Conservation (phyloP, 2,888 invertebrate genomes). For the Drosophila kambysellisi region DNA sequence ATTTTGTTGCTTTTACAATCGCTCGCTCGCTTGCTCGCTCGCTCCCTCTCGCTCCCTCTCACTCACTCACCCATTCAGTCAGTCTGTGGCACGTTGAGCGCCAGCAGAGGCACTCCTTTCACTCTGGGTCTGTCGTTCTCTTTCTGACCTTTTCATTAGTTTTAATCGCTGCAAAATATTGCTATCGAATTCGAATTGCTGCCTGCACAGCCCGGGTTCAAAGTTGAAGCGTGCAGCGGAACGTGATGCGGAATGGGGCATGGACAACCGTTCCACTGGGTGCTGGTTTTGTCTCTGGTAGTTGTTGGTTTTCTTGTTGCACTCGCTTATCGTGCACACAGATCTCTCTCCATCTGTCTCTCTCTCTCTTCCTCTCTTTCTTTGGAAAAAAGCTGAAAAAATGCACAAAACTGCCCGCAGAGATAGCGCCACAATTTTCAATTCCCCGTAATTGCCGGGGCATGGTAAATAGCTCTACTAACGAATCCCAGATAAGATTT, state of each 20-base stretch:
- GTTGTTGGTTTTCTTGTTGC: constrained; percentile 12
- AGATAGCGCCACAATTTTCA: constrained; percentile 33
- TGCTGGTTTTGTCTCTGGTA: neutral
- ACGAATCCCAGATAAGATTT: constrained; percentile 33
- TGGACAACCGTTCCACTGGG: neutral
- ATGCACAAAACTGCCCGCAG: constrained; percentile 32
- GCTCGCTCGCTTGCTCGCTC: constrained; percentile 3
- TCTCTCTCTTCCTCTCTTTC: neutral
- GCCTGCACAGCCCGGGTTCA: constrained; percentile 50
- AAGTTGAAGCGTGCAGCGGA: constrained; percentile 63
- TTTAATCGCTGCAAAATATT: constrained; percentile 68
- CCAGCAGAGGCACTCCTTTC: constrained; percentile 15
- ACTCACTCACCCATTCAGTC: neutral
- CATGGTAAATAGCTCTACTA: constrained; percentile 10
- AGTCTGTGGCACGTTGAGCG: neutral
- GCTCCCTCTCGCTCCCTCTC: neutral
- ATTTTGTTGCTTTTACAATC: constrained; percentile 66
- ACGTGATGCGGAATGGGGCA: constrained; percentile 32
- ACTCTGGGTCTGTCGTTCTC: constrained; percentile 21
- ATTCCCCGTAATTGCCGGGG: constrained; percentile 22
- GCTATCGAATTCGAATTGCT: constrained; percentile 41
- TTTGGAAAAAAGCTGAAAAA: neutral
- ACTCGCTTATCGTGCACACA: constrained; percentile 27
- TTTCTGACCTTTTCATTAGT: constrained; percentile 73
- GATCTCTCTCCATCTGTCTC: constrained; percentile 6